Evolutionary conservation across 2,797 vertebrate species (phyloP).

Genomic region (Falco naumanni): DNA sequence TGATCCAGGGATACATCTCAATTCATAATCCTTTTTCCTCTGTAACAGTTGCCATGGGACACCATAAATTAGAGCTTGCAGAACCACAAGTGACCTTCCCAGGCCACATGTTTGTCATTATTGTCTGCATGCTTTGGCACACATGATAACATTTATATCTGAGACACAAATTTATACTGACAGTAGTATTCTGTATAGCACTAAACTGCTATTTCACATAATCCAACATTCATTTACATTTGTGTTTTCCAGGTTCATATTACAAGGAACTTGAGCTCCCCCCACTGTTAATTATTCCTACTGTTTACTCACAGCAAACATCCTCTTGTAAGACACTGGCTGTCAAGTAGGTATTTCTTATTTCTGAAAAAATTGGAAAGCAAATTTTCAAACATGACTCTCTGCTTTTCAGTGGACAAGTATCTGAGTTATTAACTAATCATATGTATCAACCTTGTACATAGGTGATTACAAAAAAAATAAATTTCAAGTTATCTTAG

Average conservation of each 20-base stretch:
- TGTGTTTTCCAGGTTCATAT: not conserved
- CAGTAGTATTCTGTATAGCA: not conserved
- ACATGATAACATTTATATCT: not conserved
- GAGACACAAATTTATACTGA: not conserved
- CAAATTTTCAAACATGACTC: not conserved
- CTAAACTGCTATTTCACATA: not conserved
- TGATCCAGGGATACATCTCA: not conserved
- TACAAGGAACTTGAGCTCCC: not conserved
- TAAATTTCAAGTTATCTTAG: not conserved
- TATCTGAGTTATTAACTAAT: not conserved
- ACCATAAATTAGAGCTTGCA: not conserved
- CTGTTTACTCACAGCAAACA: slow-evolving; percentile 10
- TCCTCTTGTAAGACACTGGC: not conserved
- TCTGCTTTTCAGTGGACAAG: not conserved
- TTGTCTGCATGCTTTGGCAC: not conserved
- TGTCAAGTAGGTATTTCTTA: not conserved
- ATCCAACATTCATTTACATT: not conserved
- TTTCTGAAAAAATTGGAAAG: not conserved
- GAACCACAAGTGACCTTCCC: not conserved
- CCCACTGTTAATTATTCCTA: not conserved
- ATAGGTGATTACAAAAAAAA: not conserved
- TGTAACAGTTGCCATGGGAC: not conserved
- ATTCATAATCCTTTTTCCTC: not conserved
- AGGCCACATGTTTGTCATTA: not conserved
- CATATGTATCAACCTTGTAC: not conserved